Conservation (phyloP, 2,888 invertebrate genomes). For the Apamea anceps region DNA sequence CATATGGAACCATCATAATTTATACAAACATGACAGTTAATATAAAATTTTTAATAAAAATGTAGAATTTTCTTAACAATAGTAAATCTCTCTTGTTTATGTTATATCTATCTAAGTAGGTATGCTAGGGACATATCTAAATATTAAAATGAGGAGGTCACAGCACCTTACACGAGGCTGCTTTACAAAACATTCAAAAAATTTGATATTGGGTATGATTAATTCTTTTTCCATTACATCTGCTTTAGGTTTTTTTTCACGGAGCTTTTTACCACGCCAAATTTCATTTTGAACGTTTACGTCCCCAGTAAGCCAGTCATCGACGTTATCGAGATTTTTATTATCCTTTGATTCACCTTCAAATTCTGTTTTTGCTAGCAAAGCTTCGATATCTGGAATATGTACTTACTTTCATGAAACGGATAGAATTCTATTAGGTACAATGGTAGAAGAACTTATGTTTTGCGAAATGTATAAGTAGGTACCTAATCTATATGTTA, state of each 20-base stretch:
- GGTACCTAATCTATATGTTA: no score
- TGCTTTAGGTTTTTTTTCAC: constrained; percentile 63
- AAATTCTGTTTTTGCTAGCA: constrained; percentile 20
- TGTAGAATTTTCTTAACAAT: not conserved
- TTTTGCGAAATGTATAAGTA: not conserved
- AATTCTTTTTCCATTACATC: constrained; percentile 49
- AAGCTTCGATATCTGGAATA: constrained; percentile 41
- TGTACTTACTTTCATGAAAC: not conserved
- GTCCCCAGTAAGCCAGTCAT: constrained; percentile 63
- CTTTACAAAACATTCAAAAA: constrained; percentile 25
- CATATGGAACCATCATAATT: not conserved
- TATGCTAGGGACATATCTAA: constrained; percentile 3
- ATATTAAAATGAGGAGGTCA: not conserved
- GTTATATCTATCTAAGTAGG: not conserved
- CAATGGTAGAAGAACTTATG: not conserved
- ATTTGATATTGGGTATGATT: constrained; percentile 26
- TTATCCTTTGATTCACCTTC: constrained; percentile 2
- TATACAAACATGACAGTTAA: not conserved
- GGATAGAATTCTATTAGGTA: not conserved
- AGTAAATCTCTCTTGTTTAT: not conserved
- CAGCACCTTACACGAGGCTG: constrained; percentile 40
- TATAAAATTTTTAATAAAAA: not conserved
- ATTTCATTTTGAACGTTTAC: constrained; percentile 68
- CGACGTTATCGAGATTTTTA: constrained; percentile 57
- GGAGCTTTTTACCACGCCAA: constrained; percentile 69